Conservation (phyloP, 1,140 invertebrate species). For the Agraylea sexmaculata region DNA sequence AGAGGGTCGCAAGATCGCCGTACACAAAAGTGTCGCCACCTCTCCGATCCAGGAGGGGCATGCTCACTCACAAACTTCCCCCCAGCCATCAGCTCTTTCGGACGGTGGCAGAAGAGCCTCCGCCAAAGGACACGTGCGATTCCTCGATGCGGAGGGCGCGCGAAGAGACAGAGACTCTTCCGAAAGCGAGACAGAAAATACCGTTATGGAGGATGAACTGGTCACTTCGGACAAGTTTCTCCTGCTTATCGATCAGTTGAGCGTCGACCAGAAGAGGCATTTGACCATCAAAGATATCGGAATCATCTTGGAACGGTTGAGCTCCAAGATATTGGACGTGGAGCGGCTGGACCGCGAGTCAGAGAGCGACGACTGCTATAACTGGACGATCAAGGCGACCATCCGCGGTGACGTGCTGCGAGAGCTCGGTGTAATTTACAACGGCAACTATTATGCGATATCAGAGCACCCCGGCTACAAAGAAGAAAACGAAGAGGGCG, state of each 20-base stretch:
- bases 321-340: constrained; percentile 86
- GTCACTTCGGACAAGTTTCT: constrained; percentile 84
- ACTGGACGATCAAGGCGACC: constrained; percentile 89
- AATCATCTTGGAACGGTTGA: constrained; percentile 82
- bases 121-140: constrained; percentile 56
- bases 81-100: constrained; percentile 37
- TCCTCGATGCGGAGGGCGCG: constrained; percentile 56
- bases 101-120: constrained; percentile 41
- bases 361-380: constrained; percentile 84
- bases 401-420: constrained; percentile 79
- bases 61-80: constrained; percentile 50
- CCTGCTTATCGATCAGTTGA: constrained; percentile 81
- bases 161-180: constrained; percentile 65
- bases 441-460: constrained; percentile 90
- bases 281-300: constrained; percentile 91
- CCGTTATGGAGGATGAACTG: constrained; percentile 78
- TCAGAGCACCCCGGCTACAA: constrained; percentile 87
- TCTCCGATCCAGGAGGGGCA: constrained; percentile 77
- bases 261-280: constrained; percentile 80
- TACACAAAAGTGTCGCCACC: constrained; percentile 81
- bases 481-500: constrained; percentile 71
- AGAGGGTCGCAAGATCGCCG: constrained; percentile 77
- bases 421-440: constrained; percentile 87
- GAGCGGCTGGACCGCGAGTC: constrained; percentile 80
- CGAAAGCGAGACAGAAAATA: constrained; percentile 86